phyloP scores from a whole-genome alignment of 2,113 vertebrate species.

The Cyphomyrus plagiostoma region DNA sequence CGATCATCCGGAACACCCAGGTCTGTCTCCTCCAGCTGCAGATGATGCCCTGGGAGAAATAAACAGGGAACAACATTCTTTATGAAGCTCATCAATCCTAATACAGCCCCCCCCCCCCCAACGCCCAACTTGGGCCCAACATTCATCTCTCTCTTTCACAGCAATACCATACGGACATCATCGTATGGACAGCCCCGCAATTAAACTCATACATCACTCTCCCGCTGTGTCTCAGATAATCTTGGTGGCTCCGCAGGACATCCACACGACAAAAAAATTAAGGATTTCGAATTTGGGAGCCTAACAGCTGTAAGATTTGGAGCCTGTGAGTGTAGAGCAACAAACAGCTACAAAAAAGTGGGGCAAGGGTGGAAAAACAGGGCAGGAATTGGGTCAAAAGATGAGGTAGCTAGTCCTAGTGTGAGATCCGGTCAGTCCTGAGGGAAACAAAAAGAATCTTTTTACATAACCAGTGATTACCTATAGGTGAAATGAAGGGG shows the following conservation, averaged over 20 bases:
- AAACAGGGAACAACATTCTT: neutral
- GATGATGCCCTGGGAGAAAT: neutral
- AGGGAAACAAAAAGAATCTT: neutral
- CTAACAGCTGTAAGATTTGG: neutral
- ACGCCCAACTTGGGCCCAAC: neutral
- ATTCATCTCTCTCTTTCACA: neutral
- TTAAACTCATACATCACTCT: constrained; percentile 15
- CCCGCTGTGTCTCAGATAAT: neutral
- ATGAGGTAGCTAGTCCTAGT: neutral
- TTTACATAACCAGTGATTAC: neutral
- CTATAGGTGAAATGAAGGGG: neutral
- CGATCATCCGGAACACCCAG: neutral
- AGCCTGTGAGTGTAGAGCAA: neutral
- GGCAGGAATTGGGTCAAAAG: neutral
- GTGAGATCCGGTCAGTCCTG: neutral
- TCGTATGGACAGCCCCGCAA: neutral
- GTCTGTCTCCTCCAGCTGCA: neutral
- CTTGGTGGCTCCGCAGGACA: neutral
- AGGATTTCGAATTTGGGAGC: neutral
- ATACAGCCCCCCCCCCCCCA: neutral
- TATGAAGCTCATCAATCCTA: neutral
- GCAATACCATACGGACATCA: neutral
- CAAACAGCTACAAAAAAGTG: neutral
- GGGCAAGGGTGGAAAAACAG: neutral
- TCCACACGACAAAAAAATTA: neutral